Evolutionary conservation across 2,888 invertebrate genomes (phyloP), one percentile per base, ranked within the genome.

Genomic region (Chrysomela aeneicollis): DNA sequence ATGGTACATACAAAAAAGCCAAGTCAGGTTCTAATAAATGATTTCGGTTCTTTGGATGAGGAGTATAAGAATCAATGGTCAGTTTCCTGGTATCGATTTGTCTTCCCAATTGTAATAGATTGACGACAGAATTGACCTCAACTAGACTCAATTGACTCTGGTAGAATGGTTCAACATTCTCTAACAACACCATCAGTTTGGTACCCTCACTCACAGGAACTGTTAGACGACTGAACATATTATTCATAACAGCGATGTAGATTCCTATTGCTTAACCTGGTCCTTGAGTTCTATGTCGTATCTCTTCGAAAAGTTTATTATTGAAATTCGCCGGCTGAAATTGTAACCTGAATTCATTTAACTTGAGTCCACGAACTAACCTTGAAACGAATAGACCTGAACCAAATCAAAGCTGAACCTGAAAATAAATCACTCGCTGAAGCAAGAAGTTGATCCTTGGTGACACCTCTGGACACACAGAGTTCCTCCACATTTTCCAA

Each of bases 301-400:
- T 73, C 49, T 74, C 71, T 19, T 73, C 67, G 17, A 66, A 66
- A 8, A 76, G 61, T 15, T 57, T 51, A 9, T 73, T 67, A 18
- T 74, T 72, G 52, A 74, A 74, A 58, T 72, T 71, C 4, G 52
- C 19, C 0, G 73, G 72, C 21, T 59, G 64, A 54, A 71, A 75
- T 46, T 63, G 51, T 17, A 47, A 19, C 47, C 54, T 46, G 9
- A 64, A n/a, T 10, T 46, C 26, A 4, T 19, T 10, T 17, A 64
- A 64, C 35, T n/a, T 64, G 32, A 12, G 32, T 18, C 19, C 53
- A 54, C 21, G 54, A 21, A 21, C 37, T 10, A 12, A 61, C 42
- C 47, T 53, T 26, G 35, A 19, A 47, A 8, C 53, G 42, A 32
- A 51, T 51, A 26, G 59, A 30, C 17, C 46, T 19, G 53, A 47